phyloP scores from a whole-genome alignment of 2,113 vertebrate genomes.

The Platysternon megacephalum region DNA sequence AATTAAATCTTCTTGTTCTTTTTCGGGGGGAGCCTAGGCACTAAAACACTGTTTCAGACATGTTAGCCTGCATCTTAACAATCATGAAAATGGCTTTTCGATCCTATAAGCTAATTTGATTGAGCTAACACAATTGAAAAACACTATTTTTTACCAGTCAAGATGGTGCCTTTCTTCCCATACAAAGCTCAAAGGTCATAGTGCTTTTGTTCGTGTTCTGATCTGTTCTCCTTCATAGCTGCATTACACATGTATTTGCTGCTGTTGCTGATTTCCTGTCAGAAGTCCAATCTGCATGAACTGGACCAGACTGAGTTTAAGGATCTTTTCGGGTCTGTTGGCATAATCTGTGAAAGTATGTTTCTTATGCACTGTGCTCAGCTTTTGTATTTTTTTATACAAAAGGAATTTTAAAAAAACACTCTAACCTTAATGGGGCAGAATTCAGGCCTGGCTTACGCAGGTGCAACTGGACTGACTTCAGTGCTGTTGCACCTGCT shows the following conservation, averaged over 20 bases:
- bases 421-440: background rate
- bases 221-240: background rate
- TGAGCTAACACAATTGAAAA: background rate
- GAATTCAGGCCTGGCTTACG: background rate
- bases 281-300: background rate
- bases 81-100: background rate
- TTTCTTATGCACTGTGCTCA: background rate
- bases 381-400: background rate
- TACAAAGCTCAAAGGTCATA: background rate
- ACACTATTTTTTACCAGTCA: background rate
- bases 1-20: background rate
- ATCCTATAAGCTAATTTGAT: background rate
- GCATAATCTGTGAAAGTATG: background rate
- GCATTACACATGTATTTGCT: background rate
- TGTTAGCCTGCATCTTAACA: background rate
- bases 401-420: background rate
- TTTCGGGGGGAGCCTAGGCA: background rate
- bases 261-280: background rate
- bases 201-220: background rate
- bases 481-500: background rate
- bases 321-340: background rate
- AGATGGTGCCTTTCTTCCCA: background rate
- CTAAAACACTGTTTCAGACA: background rate
- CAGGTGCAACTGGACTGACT: background rate
- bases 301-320: background rate